Evolutionary conservation across 2,888 invertebrate species (phyloP), one percentile per base, ranked within the genome.

Genomic region (Drosophila longiperda): DNA sequence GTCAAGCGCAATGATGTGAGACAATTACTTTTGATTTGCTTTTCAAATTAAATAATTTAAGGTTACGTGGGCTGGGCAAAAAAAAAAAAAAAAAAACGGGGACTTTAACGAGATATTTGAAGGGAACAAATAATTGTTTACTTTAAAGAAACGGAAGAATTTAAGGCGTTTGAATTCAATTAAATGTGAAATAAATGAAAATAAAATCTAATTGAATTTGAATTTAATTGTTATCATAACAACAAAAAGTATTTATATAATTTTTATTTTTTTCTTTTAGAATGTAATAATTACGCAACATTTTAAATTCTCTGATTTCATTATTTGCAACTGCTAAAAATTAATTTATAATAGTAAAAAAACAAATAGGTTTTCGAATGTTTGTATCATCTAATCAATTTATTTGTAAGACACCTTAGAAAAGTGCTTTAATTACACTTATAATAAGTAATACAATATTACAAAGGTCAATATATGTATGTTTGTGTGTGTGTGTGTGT

Each of bases 1-100:
- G 90, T 89, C 90, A 87, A 85, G 87, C 86, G 74, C 90, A 89
- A 67, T 73, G 86, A 88, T 72, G 88, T 72, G 87, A 80, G 86
- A 78, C 88, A 87, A 87, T 89, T 87, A 78, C 48, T 75, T 66
- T 73, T 89, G 73, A 83, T 85, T 85, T 75, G 81, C 72, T 68
- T 73, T 70, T 58, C 59, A 86, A 83, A 83, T 83, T 67, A 66
- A 66, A 87, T 75, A 52, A 23, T 73, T 74, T 48, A 66, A 58
- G 45, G 34, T 71, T 55, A 29, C 26, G 48, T 62, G 62, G 66
- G 53, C 20, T n/a, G 36, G 32, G 34, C 64, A 38, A 8, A 15
- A 42, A 1, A 11, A 32, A 33, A 60, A 38, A n/a, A n/a, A 8
- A 12, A 42, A 1, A 11, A 36, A 33, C 45, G 26, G 33, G 34